phyloP scores from a whole-genome alignment of 37 sponge, comb jelly and placozoan genomes.

The Mnemiopsis leidyi region DNA sequence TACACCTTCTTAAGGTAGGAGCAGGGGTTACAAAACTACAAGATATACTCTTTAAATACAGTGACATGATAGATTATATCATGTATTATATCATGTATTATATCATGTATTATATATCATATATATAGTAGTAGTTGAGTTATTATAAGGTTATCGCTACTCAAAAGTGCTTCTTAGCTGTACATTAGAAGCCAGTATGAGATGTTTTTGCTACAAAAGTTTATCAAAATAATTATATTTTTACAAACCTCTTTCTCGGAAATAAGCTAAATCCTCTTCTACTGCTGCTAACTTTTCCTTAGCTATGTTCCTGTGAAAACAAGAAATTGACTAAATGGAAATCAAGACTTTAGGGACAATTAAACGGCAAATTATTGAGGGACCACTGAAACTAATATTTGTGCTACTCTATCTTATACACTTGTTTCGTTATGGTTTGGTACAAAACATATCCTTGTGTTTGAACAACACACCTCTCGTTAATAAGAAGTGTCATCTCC shows the following conservation, averaged over 20 bases:
- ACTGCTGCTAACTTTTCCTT: background rate
- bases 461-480: slow-evolving; percentile 15
- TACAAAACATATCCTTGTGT: slow-evolving; percentile 4
- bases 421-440: too few species aligned
- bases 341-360: background rate
- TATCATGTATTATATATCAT: too few species aligned
- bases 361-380: background rate
- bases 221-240: background rate
- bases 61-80: too few species aligned
- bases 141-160: too few species aligned
- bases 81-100: too few species aligned
- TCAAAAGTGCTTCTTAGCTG: background rate
- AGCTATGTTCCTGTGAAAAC: slow-evolving; percentile 31
- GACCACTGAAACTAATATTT: too few species aligned
- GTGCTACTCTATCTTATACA: too few species aligned
- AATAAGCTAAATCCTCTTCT: slow-evolving; percentile 38
- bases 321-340: too few species aligned
- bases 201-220: background rate
- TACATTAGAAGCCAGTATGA: too few species aligned
- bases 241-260: background rate
- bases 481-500: slow-evolving; percentile 47
- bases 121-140: too few species aligned
- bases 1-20: background rate
- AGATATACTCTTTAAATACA: too few species aligned
- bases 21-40: too few species aligned